These are phyloP conservation scores for Henicopernis longicauda DNA, from an alignment of 2,113 vertebrate genomes.

Conservation along the genomic window DNA sequence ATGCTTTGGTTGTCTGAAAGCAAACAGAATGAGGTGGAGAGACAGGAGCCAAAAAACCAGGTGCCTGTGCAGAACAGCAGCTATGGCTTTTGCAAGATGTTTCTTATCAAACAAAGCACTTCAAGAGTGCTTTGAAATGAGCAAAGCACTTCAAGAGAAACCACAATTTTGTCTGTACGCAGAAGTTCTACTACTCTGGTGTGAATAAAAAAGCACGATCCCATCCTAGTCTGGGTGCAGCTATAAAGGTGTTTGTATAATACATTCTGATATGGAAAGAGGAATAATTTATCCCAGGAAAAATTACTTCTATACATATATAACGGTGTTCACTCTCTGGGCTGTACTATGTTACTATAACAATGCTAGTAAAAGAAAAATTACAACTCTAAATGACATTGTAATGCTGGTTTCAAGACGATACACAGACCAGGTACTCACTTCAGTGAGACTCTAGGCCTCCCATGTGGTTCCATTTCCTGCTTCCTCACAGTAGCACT, in stretches of 20 bases:
- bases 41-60: background rate
- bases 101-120: background rate
- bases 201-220: background rate
- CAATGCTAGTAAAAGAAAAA: background rate
- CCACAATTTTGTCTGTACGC: background rate
- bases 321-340: background rate
- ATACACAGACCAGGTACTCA: background rate
- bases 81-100: background rate
- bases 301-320: background rate
- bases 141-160: background rate
- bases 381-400: background rate
- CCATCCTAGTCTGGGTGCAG: background rate
- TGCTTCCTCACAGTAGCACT: background rate
- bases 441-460: background rate
- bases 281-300: background rate
- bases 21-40: background rate
- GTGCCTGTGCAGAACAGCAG: background rate
- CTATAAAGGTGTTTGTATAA: background rate
- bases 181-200: background rate
- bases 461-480: background rate
- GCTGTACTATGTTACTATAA: background rate
- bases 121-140: background rate
- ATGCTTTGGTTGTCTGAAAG: conserved; percentile 23
- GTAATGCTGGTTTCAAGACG: background rate
- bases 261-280: background rate